Evolutionary conservation across 2,888 invertebrate species (phyloP), one percentile per base, ranked within the genome.

Genomic region (Stenodera caucasica): DNA sequence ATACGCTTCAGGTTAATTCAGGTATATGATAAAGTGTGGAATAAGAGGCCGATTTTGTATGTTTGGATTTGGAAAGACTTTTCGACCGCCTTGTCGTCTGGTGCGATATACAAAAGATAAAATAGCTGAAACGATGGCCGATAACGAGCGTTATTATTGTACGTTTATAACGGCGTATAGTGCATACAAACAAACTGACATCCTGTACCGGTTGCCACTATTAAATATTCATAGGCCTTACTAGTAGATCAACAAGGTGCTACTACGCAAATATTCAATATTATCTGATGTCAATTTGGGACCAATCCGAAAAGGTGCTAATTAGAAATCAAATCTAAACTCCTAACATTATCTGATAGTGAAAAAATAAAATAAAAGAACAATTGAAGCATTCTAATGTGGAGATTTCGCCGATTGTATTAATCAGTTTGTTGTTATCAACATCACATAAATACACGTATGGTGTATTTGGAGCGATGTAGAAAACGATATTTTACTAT

Each of bases 391-490:
- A 35, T 2, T 53, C 37, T 9, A 35, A 21, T 14, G 18, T 9
- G 51, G 49, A 53, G 12, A 53, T 63, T 63, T 60, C 52, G 51
- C 57, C 37, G 49, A 53, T 53, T 59, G 37, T 37, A 51, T 53
- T 68, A 66, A 68, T 65, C 66, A 63, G 59, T 45, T 18, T 23
- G 49, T 45, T 53, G 55, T 65, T 66, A 63, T 63, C 65, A 63
- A 7, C n/a, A 53, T 45, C 57, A 65, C 58, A 66, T 66, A 67
- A 66, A 67, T 64, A 67, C 65, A 67, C 65, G 64, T 65, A 66
- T 63, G 3, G 64, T 64, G 63, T 65, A 63, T 66, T 61, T 63
- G 65, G 61, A 65, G 59, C 66, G 64, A 66, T 65, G 61, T 57
- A 49, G 70, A 62, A 57, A 55, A 59, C 60, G 66, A 60, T 64